Percentiles rank a stretch among this genome's conserved stretches.
phyloP scores from a whole-genome alignment of 2,797 vertebrate species.

The Brotula barbata region DNA sequence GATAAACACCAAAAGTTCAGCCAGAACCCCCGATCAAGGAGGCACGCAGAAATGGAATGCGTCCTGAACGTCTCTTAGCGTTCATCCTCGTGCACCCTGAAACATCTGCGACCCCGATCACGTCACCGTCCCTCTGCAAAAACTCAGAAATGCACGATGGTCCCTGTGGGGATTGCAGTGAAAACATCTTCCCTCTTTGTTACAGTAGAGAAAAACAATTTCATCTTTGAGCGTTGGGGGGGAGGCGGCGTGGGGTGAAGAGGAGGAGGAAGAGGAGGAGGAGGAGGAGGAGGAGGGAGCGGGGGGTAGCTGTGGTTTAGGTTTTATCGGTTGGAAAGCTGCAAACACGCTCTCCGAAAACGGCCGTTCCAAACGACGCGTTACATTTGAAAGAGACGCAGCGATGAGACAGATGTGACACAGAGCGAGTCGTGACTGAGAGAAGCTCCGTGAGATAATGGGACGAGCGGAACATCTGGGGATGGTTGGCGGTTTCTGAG shows the following conservation, averaged over 20 bases:
- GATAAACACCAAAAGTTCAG: constrained; percentile 4
- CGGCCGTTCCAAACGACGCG: too few relatives aligned
- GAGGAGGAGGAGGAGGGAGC: constrained; percentile 6
- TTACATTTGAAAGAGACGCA: too few relatives aligned
- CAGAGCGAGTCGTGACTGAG: constrained; percentile 26
- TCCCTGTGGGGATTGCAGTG: constrained; percentile 45
- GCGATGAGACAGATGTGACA: too few relatives aligned
- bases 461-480: too few relatives aligned
- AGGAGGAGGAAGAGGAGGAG: too few relatives aligned
- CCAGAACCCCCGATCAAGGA: constrained; percentile 21
- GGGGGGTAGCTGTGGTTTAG: constrained; percentile 17
- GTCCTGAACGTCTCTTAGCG: constrained; percentile 53
- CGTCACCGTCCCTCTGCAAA: constrained; percentile 32
- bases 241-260: too few relatives aligned
- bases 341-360: too few relatives aligned
- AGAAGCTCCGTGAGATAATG: constrained; percentile 18
- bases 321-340: constrained; percentile 19
- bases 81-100: constrained; percentile 40
- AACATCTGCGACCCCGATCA: constrained; percentile 60
- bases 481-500: constrained; percentile 50
- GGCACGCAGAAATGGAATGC: constrained; percentile 45
- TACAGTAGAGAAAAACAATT: constrained; percentile 47
- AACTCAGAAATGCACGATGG: constrained; percentile 54
- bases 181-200: constrained; percentile 62
- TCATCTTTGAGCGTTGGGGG: constrained; percentile 32